Percentiles rank a stretch among this genome's conserved stretches.
Conservation (phyloP, 2,113 vertebrate species). For the Blennius ocellaris region DNA sequence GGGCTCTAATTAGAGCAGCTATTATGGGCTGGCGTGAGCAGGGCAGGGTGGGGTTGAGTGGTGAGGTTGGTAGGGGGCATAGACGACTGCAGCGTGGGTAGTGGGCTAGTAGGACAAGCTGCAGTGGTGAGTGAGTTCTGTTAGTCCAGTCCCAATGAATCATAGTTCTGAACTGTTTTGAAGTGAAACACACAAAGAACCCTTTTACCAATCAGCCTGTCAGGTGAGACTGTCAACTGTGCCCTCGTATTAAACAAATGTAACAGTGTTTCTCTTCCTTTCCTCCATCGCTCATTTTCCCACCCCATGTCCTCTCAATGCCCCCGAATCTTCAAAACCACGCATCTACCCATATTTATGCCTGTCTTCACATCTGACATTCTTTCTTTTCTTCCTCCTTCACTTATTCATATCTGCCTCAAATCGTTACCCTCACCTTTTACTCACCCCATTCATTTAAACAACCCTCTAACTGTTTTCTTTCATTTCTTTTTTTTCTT, state of each 20-base stretch:
- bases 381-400: conserved; percentile 38
- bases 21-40: conserved; percentile 84
- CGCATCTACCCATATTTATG: conserved; percentile 51
- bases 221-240: conserved; percentile 25
- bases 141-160: conserved; percentile 20
- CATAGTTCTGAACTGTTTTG: not conserved
- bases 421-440: conserved; percentile 78
- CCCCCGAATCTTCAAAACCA: conserved; percentile 56
- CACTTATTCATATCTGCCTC: conserved; percentile 58
- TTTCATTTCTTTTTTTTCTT: conserved; percentile 35
- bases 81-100: conserved; percentile 49
- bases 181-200: conserved; percentile 15
- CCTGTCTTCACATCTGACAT: conserved; percentile 45
- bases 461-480: conserved; percentile 57
- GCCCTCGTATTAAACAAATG: not conserved
- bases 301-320: conserved; percentile 55
- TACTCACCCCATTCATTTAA: conserved; percentile 70
- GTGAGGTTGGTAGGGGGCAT: conserved; percentile 48
- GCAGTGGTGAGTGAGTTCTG: conserved; percentile 23
- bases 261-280: conserved; percentile 17
- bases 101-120: conserved; percentile 59
- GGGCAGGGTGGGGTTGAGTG: conserved; percentile 64
- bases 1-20: conserved; percentile 87
- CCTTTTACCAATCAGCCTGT: conserved; percentile 30
- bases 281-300: conserved; percentile 12